These are phyloP conservation scores for Pollenia labialis DNA, from an alignment of 2,888 invertebrate species.

Conservation along the genomic window DNA sequence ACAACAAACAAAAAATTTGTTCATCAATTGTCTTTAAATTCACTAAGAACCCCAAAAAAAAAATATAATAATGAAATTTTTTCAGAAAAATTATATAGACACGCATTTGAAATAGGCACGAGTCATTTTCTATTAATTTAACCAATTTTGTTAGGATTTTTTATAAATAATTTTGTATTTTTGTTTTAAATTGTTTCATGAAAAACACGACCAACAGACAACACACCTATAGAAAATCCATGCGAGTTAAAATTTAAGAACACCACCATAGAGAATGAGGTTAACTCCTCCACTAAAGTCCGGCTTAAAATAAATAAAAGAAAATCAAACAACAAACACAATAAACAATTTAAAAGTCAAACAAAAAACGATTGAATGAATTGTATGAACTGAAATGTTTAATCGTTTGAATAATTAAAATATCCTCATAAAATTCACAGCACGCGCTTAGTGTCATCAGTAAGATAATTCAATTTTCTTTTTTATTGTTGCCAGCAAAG, in stretches of 20 bases:
- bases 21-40: neutral
- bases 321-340: neutral
- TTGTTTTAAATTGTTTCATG: slow-evolving; percentile 15
- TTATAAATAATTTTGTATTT: slow-evolving; percentile 4
- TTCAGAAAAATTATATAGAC: slow-evolving; percentile 3
- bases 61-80: slow-evolving; percentile 17
- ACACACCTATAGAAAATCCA: slow-evolving; percentile 39
- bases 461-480: slow-evolving; percentile 60
- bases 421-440: slow-evolving; percentile 79
- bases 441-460: slow-evolving; percentile 79
- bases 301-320: slow-evolving; percentile 1
- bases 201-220: slow-evolving; percentile 22
- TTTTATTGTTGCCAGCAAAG: slow-evolving; percentile 12
- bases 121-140: slow-evolving; percentile 25
- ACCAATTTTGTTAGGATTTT: neutral
- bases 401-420: slow-evolving; percentile 77
- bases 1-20: slow-evolving; percentile 17
- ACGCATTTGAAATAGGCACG: slow-evolving; percentile 48
- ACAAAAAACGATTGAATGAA: slow-evolving; percentile 35
- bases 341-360: slow-evolving; percentile 39
- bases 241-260: slow-evolving; percentile 5
- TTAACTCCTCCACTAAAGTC: slow-evolving; percentile 48
- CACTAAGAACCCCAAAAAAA: slow-evolving; percentile 12
- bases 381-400: slow-evolving; percentile 47
- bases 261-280: slow-evolving; percentile 13